phyloP scores from a whole-genome alignment of 2,113 vertebrate species.

The Colossoma macropomum region DNA sequence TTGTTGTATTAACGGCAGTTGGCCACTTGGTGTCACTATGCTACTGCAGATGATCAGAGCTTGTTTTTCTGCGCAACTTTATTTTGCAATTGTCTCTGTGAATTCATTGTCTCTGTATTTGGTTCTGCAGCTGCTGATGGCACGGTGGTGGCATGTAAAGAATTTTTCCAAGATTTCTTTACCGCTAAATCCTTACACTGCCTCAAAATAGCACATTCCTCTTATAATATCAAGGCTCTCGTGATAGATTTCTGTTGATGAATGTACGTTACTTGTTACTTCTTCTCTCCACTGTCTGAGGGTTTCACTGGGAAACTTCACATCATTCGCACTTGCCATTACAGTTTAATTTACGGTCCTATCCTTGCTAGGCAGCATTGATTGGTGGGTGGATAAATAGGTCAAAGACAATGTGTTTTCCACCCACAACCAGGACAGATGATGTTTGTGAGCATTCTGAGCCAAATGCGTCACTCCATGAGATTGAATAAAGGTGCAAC shows the following conservation, averaged over 20 bases:
- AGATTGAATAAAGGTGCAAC: constrained; percentile 29
- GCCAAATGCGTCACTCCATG: not conserved
- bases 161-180: not conserved
- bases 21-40: constrained; percentile 65
- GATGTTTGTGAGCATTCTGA: not conserved
- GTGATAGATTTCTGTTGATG: not conserved
- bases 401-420: constrained; percentile 27
- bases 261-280: not conserved
- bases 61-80: not conserved
- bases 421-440: not conserved
- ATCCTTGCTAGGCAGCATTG: not conserved
- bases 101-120: too few relatives aligned
- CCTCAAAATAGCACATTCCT: not conserved
- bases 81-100: not conserved
- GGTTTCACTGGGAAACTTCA: not conserved
- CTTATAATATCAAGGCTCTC: not conserved
- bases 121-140: too few relatives aligned
- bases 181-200: not conserved
- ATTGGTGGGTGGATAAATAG: constrained; percentile 39
- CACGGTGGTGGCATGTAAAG: not conserved
- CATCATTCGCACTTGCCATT: not conserved
- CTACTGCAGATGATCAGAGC: not conserved
- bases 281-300: not conserved
- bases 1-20: constrained; percentile 47
- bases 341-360: constrained; percentile 8